A percentile compares a stretch with the other conserved stretches of the same genome.
Evolutionary conservation across 2,888 invertebrate genomes (phyloP).

Genomic region (Spatulosminthurus flaviceps): DNA sequence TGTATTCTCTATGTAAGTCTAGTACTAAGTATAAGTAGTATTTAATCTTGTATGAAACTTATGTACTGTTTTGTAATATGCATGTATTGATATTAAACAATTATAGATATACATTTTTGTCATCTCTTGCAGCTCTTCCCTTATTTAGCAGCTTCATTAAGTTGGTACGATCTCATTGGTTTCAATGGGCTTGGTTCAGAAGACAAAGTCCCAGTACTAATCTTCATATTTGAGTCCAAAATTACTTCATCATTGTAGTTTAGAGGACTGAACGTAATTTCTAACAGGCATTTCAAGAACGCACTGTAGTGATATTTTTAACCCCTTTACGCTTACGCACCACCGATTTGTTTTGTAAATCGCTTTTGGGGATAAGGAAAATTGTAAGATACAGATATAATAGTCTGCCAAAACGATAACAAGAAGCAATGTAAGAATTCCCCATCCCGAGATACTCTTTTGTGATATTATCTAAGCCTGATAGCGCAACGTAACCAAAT

Average conservation of each 20-base stretch:
- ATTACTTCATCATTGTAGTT: not conserved
- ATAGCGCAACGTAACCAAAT: too few species aligned
- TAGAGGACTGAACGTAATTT: not conserved
- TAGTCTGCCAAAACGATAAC: too few species aligned
- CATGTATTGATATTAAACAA: constrained; percentile 35
- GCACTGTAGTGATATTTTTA: not conserved
- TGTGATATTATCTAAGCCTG: too few species aligned
- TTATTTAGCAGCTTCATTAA: constrained; percentile 21
- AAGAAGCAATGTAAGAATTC: too few species aligned
- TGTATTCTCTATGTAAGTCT: constrained; percentile 18
- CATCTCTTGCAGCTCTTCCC: constrained; percentile 29
- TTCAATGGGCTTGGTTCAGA: constrained; percentile 10
- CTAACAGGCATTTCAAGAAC: not conserved
- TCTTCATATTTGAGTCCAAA: constrained; percentile 20
- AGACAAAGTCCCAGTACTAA: constrained; percentile 14
- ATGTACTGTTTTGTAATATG: constrained; percentile 39
- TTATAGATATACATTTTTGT: constrained; percentile 28
- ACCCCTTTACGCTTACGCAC: constrained; percentile 15
- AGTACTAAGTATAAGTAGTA: constrained; percentile 38
- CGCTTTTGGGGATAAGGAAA: not conserved
- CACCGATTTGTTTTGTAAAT: constrained; percentile 18
- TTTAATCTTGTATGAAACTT: constrained; percentile 18
- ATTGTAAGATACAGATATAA: not conserved
- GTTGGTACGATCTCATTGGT: constrained; percentile 20
- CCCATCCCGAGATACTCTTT: too few species aligned